These are phyloP conservation scores for Dromas ardeola DNA, from an alignment of 2,113 vertebrate species.

Conservation along the genomic window DNA sequence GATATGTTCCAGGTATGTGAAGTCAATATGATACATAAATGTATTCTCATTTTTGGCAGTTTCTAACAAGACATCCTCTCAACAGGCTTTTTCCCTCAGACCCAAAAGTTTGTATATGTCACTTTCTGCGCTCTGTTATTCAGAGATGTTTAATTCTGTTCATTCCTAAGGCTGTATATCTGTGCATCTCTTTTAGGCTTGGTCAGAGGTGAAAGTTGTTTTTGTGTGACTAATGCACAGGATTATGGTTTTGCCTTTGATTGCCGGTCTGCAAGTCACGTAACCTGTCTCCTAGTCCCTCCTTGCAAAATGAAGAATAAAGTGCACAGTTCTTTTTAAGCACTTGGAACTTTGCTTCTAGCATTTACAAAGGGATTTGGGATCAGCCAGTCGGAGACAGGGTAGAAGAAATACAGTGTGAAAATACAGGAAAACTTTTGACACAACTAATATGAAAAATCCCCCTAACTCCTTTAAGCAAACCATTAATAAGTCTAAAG, in stretches of 20 bases:
- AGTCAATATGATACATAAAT: background rate
- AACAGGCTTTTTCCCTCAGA: background rate
- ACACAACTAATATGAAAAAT: background rate
- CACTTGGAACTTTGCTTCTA: background rate
- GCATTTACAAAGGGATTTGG: background rate
- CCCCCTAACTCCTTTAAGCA: background rate
- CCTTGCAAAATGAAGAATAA: background rate
- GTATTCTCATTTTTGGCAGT: background rate
- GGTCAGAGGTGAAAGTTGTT: background rate
- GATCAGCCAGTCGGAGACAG: background rate
- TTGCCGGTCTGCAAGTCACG: background rate
- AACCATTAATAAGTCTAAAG: background rate
- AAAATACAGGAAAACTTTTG: background rate
- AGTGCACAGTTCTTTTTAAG: background rate
- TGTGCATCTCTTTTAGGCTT: background rate
- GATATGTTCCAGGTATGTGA: constrained; percentile 94
- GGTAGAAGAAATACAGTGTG: background rate
- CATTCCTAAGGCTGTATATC: background rate
- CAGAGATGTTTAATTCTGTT: background rate
- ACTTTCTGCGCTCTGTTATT: background rate
- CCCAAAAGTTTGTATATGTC: background rate
- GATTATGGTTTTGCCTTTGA: background rate
- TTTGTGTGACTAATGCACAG: background rate
- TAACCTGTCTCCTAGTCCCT: background rate
- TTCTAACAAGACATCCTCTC: background rate